Percentiles rank a stretch among this genome's conserved stretches.
phyloP scores from a whole-genome alignment of 2,888 invertebrate species.

The Schrankia costaestrigalis region DNA sequence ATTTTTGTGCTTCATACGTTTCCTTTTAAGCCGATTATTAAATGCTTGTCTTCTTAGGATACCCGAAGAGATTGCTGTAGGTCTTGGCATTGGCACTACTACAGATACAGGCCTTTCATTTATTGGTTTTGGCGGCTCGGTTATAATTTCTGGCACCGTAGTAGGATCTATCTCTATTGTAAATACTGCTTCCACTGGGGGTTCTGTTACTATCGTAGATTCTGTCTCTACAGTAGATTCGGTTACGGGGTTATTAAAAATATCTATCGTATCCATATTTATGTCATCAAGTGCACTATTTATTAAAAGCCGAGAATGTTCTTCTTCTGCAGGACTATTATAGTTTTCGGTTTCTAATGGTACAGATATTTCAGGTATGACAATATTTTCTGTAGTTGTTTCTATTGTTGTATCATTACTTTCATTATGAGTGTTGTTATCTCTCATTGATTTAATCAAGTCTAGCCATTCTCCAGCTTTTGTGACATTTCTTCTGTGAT shows the following conservation, averaged over 20 bases:
- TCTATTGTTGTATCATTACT: slow-evolving; percentile 27
- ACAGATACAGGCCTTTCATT: slow-evolving; percentile 39
- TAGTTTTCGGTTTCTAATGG: slow-evolving; percentile 5
- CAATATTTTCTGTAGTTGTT: slow-evolving; percentile 28
- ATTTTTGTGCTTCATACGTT: slow-evolving; percentile 59
- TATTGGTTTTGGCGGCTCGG: slow-evolving; percentile 20
- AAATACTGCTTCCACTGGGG: too few relatives aligned
- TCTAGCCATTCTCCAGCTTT: slow-evolving; percentile 60
- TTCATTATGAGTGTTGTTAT: slow-evolving; percentile 33
- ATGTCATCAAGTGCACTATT: slow-evolving; percentile 25
- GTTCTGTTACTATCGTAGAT: too few relatives aligned
- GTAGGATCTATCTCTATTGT: too few relatives aligned
- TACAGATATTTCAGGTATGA: slow-evolving; percentile 21
- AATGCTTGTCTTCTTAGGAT: slow-evolving; percentile 57
- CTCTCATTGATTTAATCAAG: slow-evolving; percentile 41
- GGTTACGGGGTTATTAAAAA: too few relatives aligned
- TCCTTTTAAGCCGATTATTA: slow-evolving; percentile 60
- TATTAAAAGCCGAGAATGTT: slow-evolving; percentile 13
- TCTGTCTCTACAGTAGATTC: slow-evolving; percentile 29
- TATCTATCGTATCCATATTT: slow-evolving; percentile 16
- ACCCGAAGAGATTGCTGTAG: slow-evolving; percentile 44
- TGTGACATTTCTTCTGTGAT: slow-evolving; percentile 50
- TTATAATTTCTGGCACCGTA: slow-evolving; percentile 26
- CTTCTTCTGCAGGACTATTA: slow-evolving; percentile 15
- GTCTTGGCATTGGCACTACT: slow-evolving; percentile 34